Evolutionary conservation across 2,888 invertebrate genomes (phyloP).

Genomic region (Sialis fuliginosa): DNA sequence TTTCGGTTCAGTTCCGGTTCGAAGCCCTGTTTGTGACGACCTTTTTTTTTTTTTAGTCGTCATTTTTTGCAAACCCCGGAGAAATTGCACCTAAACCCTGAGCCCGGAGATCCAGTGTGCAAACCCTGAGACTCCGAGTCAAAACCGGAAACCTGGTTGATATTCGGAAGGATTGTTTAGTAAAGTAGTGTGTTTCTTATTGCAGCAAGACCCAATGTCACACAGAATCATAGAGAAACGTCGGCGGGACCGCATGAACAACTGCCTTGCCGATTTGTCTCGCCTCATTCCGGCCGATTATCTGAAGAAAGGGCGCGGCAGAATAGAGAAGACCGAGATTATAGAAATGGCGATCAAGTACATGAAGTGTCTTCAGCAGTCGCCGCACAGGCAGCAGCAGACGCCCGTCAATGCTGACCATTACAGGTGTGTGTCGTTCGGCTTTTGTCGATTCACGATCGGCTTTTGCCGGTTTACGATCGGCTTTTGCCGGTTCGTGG

Average conservation of each 20-base stretch:
- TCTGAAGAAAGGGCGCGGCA: constrained; percentile 83
- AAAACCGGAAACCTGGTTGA: too few relatives aligned
- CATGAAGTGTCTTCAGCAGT: constrained; percentile 72
- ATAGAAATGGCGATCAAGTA: constrained; percentile 96
- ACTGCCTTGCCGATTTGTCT: constrained; percentile 85
- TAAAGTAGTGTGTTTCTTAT: constrained; percentile 10
- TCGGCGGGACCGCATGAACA: constrained; percentile 91
- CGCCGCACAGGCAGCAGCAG: constrained; percentile 21
- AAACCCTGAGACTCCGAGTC: too few relatives aligned
- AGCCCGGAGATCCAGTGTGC: too few relatives aligned
- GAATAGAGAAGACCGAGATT: constrained; percentile 95
- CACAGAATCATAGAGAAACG: constrained; percentile 94
- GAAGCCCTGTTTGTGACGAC: too few relatives aligned
- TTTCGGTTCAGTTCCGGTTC: too few relatives aligned
- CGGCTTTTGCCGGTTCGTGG: too few relatives aligned
- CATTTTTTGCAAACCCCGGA: too few relatives aligned
- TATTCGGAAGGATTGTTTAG: too few relatives aligned
- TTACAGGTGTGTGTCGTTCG: constrained; percentile 16
- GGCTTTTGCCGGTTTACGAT: too few relatives aligned
- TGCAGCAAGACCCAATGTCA: constrained; percentile 88
- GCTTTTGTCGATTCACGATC: too few relatives aligned
- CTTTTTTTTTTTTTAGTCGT: too few relatives aligned
- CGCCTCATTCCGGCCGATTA: constrained; percentile 85
- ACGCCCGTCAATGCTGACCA: constrained; percentile 17
- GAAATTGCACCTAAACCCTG: too few relatives aligned